These are phyloP conservation scores for Athene noctua DNA, from an alignment of 2,113 vertebrate species.

Conservation along the genomic window DNA sequence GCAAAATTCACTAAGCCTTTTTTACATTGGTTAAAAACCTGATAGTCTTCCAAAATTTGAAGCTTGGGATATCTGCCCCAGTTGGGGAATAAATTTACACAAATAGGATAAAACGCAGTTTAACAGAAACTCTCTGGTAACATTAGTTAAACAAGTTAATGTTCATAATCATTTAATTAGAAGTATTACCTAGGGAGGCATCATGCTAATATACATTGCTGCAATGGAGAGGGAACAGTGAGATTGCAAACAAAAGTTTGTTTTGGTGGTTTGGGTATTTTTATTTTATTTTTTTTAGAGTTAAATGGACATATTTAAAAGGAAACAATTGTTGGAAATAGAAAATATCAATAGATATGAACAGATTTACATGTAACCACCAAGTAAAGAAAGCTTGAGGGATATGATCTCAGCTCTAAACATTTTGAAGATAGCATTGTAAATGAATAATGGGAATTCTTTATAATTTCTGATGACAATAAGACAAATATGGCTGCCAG, in stretches of 20 bases:
- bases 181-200: neutral
- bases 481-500: neutral
- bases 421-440: neutral
- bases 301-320: neutral
- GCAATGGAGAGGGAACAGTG: neutral
- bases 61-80: neutral
- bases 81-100: neutral
- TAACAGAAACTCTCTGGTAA: neutral
- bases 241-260: neutral
- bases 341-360: neutral
- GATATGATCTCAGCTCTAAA: neutral
- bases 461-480: neutral
- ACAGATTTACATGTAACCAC: neutral
- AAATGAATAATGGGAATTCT: neutral
- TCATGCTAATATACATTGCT: neutral
- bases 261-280: neutral
- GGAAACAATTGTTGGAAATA: neutral
- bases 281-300: neutral
- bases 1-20: rapidly evolving
- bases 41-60: neutral
- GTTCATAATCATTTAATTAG: neutral
- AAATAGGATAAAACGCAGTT: neutral
- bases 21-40: neutral
- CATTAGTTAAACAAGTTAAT: neutral
- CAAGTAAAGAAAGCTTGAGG: neutral